Conservation (phyloP, 2,888 invertebrate genomes). For the Nephrocerus scutellatus region DNA sequence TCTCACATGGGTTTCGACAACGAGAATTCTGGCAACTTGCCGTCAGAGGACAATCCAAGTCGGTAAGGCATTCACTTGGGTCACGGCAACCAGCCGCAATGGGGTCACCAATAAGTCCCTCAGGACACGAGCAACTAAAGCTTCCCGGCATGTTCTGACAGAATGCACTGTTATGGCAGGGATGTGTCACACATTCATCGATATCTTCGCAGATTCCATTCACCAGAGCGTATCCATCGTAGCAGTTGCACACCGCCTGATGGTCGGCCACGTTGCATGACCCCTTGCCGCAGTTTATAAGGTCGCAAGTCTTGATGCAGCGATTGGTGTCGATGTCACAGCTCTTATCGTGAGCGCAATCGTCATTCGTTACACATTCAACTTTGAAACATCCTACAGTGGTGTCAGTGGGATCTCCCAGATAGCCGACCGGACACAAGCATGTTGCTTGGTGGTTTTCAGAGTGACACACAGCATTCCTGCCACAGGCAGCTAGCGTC, state of each 20-base stretch:
- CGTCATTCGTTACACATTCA: conserved; percentile 71
- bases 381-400: conserved; percentile 81
- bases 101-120: conserved; percentile 74
- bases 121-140: conserved; percentile 68
- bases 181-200: conserved; percentile 69
- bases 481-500: conserved; percentile 63
- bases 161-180: conserved; percentile 71
- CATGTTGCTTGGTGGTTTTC: conserved; percentile 66
- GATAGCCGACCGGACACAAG: conserved; percentile 69
- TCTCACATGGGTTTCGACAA: conserved; percentile 72
- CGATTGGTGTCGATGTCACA: conserved; percentile 71
- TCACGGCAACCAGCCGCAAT: conserved; percentile 64
- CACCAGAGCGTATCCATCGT: conserved; percentile 62
- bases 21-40: conserved; percentile 68
- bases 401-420: conserved; percentile 72
- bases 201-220: conserved; percentile 69
- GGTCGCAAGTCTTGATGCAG: conserved; percentile 76
- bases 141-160: conserved; percentile 75
- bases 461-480: conserved; percentile 68
- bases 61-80: conserved; percentile 75
- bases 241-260: conserved; percentile 65
- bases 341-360: conserved; percentile 67
- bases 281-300: conserved; percentile 72
- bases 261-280: conserved; percentile 68
- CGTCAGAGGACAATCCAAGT: conserved; percentile 70